Conservation (phyloP, 2,113 vertebrate genomes). For the Mobula hypostoma region DNA sequence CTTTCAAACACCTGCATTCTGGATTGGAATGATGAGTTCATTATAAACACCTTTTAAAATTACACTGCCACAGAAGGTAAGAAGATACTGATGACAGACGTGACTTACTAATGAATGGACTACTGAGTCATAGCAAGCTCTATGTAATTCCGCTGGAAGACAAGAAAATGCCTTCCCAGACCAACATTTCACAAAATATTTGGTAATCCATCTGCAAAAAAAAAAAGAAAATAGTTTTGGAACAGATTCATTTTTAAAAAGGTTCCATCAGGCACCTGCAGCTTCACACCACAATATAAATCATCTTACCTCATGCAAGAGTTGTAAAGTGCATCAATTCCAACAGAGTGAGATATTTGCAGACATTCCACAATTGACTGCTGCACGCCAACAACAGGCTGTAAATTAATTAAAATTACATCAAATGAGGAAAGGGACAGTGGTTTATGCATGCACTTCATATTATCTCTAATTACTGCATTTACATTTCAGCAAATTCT, state of each 20-base stretch:
- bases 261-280: not conserved
- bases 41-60: not conserved
- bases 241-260: not conserved
- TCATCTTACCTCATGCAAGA: slow-evolving; percentile 78
- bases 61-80: not conserved
- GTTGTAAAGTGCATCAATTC: slow-evolving; percentile 69
- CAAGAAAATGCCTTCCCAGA: slow-evolving; percentile 81
- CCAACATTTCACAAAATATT: slow-evolving; percentile 83
- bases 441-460: not conserved
- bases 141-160: slow-evolving; percentile 75
- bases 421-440: not conserved
- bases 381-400: slow-evolving; percentile 74
- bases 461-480: not conserved
- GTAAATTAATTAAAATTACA: slow-evolving; percentile 41
- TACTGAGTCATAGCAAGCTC: slow-evolving; percentile 66
- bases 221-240: not conserved
- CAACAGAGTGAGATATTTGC: slow-evolving; percentile 73
- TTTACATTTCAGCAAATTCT: not conserved
- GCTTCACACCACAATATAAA: not conserved
- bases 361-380: slow-evolving; percentile 76
- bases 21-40: not conserved
- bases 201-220: slow-evolving; percentile 73
- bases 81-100: not conserved
- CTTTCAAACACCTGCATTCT: not conserved
- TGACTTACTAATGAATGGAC: slow-evolving; percentile 76